Conservation (phyloP, 64 coral and sea anemone genomes). For the Anthopleura sola region DNA sequence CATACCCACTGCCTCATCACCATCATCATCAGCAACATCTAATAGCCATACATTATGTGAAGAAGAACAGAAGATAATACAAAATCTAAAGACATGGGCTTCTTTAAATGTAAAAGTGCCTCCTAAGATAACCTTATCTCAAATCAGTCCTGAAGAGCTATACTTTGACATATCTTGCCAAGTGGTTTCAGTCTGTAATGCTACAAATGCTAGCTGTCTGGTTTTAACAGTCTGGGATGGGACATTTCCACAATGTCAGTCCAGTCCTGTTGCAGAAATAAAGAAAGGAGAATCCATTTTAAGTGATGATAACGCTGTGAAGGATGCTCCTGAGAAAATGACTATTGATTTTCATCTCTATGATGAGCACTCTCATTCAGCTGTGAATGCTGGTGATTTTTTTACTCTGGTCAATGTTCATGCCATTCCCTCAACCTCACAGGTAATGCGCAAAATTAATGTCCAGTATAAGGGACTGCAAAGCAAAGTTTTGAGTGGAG, state of each 20-base stretch:
- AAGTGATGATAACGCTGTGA: not conserved
- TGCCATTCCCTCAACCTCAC: not conserved
- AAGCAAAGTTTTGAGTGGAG: too few species aligned
- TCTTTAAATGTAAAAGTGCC: not conserved
- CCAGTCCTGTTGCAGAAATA: constrained; percentile 16
- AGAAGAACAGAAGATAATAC: constrained; percentile 3
- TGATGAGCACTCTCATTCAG: constrained; percentile 25
- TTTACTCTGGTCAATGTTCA: constrained; percentile 52
- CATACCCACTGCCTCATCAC: not conserved
- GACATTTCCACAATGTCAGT: constrained; percentile 24
- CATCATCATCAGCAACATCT: not conserved
- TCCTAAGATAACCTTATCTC: not conserved
- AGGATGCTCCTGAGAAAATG: not conserved
- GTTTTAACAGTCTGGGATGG: constrained; percentile 57
- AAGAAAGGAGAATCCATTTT: not conserved
- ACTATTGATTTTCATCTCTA: constrained; percentile 25
- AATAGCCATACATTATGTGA: constrained; percentile 18
- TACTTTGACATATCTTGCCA: constrained; percentile 45
- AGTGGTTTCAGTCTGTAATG: constrained; percentile 27
- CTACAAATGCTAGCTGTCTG: not conserved
- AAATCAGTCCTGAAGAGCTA: not conserved
- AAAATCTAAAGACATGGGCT: constrained; percentile 27
- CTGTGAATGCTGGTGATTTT: constrained; percentile 33
- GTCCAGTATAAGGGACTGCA: not conserved
- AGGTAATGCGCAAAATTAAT: not conserved